phyloP scores from a whole-genome alignment of 2,797 vertebrate genomes.

The Manis crassicaudata region DNA sequence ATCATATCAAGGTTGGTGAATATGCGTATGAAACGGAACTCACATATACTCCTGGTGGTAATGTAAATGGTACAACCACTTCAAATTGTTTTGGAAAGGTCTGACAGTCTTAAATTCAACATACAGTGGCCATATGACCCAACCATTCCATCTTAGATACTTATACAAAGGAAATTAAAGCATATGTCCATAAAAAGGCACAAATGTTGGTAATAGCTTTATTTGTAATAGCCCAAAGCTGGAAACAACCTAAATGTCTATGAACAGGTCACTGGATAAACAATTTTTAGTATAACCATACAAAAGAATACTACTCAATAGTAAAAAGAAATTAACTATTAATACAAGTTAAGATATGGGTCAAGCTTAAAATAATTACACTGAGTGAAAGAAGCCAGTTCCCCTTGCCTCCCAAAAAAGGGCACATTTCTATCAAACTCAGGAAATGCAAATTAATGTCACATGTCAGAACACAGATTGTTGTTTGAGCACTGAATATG shows the following conservation, averaged over 20 bases:
- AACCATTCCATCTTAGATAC: not conserved
- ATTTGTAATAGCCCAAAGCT: slow-evolving; percentile 37
- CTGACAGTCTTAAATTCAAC: slow-evolving; percentile 24
- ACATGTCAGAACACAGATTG: not conserved
- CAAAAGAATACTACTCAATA: not conserved
- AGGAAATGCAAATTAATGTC: not conserved
- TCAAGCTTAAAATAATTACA: slow-evolving; percentile 38
- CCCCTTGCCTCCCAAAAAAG: not conserved
- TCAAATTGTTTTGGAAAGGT: not conserved
- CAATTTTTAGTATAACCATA: not conserved
- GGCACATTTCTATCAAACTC: not conserved
- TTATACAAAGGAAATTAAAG: slow-evolving; percentile 22
- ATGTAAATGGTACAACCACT: not conserved
- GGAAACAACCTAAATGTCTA: slow-evolving; percentile 1
- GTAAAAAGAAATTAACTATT: not conserved
- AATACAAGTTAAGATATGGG: not conserved
- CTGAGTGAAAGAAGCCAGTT: not conserved
- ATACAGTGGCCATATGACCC: not conserved
- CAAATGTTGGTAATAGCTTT: not conserved
- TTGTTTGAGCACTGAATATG: not conserved
- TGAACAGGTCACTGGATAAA: not conserved
- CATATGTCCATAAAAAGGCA: not conserved
- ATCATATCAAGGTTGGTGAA: not conserved
- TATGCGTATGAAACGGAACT: not conserved
- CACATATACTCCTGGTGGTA: not conserved